Percentiles rank a stretch among this genome's conserved stretches.
These are phyloP conservation scores for Falcaria lacertinaria DNA, from an alignment of 2,888 invertebrate genomes.

Conservation along the genomic window DNA sequence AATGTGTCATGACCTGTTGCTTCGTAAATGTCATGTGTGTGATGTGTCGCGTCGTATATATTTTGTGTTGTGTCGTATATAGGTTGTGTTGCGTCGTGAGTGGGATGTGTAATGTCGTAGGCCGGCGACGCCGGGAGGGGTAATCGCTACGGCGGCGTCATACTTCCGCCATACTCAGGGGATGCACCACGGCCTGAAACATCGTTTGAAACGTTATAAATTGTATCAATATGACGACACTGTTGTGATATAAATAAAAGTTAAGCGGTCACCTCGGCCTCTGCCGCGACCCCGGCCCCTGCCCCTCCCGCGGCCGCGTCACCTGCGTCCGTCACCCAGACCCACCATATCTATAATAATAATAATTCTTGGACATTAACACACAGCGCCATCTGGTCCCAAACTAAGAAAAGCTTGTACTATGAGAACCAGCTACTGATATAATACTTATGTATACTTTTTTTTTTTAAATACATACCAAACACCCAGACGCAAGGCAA, in stretches of 20 bases:
- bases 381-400: no score
- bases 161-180: constrained; percentile 77
- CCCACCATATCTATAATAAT: constrained; percentile 84
- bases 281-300: constrained; percentile 89
- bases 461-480: no score
- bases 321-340: constrained; percentile 90
- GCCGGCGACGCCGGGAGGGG: constrained; percentile 53
- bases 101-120: constrained; percentile 10
- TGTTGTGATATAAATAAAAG: background rate
- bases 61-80: constrained; percentile 21
- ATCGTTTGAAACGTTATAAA: no score
- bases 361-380: no score
- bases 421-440: no score
- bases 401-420: no score
- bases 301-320: constrained; percentile 94
- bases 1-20: no score
- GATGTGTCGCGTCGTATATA: no score
- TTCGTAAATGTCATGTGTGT: no score
- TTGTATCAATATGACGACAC: no score
- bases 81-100: constrained; percentile 18
- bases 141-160: constrained; percentile 73
- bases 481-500: no score
- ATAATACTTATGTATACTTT: no score
- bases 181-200: constrained; percentile 72
- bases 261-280: constrained; percentile 82